Percentiles rank a stretch among this genome's conserved stretches.
Evolutionary conservation across 2,113 vertebrate species (phyloP).

Genomic region (Sylvietta virens): DNA sequence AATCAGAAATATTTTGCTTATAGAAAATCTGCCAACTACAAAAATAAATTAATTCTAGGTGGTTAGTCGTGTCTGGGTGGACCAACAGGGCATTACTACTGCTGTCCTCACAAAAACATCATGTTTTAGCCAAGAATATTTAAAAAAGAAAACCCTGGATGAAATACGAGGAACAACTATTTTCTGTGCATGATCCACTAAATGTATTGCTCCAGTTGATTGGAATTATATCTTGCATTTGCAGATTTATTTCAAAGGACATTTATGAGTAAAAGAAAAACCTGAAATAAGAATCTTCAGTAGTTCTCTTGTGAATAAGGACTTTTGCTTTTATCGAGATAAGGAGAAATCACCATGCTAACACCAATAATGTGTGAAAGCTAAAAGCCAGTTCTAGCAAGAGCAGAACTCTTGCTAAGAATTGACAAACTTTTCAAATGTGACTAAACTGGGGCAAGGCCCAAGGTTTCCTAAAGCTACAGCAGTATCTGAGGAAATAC

Average conservation of each 20-base stretch:
- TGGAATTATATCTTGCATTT: background rate
- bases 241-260: slow-evolving; percentile 2
- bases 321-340: background rate
- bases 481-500: background rate
- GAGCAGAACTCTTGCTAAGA: background rate
- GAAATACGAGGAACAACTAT: background rate
- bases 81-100: background rate
- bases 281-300: background rate
- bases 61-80: background rate
- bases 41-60: slow-evolving; percentile 30
- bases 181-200: background rate
- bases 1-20: background rate
- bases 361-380: background rate
- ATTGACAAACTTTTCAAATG: background rate
- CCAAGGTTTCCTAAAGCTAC: background rate
- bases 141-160: background rate
- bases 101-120: background rate
- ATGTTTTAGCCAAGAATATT: background rate
- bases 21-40: slow-evolving; percentile 6
- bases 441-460: background rate
- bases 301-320: background rate
- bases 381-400: background rate
- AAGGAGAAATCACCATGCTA: background rate
- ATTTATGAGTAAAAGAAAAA: background rate
- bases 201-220: slow-evolving; percentile 8